Evolutionary conservation across 2,888 invertebrate species (phyloP).

Genomic region (Drosophila paramelanica): DNA sequence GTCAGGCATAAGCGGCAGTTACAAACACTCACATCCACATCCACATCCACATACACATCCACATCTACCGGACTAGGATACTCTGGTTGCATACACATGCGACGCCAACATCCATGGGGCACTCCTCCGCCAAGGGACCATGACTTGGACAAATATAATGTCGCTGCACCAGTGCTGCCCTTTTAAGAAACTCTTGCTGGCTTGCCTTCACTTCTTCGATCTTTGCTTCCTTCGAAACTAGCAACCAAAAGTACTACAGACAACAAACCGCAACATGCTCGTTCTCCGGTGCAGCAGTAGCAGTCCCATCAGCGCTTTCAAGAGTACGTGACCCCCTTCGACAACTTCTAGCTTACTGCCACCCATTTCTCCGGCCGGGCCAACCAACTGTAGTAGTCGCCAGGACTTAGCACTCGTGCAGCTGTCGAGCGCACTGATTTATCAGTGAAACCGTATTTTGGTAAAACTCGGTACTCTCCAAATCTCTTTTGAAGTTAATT

Average conservation of each 20-base stretch:
- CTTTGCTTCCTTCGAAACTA: constrained; percentile 37
- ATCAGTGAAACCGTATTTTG: constrained; percentile 62
- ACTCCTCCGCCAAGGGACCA: constrained; percentile 47
- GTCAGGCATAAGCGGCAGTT: constrained; percentile 68
- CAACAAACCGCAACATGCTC: constrained; percentile 58
- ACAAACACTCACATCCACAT: constrained; percentile 55
- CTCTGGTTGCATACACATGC: constrained; percentile 21
- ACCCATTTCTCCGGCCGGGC: constrained; percentile 16
- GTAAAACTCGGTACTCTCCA: constrained; percentile 53
- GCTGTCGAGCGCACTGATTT: constrained; percentile 69
- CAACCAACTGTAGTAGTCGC: constrained; percentile 19
- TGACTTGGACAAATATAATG: constrained; percentile 64
- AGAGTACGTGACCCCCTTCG: constrained; percentile 35
- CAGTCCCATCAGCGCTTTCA: constrained; percentile 1
- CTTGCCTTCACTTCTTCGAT: constrained; percentile 53
- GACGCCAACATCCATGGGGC: constrained; percentile 27
- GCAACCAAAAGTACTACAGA: constrained; percentile 36
- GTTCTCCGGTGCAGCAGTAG: constrained; percentile 21
- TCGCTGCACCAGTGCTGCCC: constrained; percentile 42
- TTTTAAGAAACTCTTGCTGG: constrained; percentile 47
- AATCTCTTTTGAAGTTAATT: constrained; percentile 75
- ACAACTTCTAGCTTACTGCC: constrained; percentile 1
- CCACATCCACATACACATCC: constrained; percentile 18
- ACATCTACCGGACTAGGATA: constrained; percentile 40
- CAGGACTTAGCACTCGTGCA: constrained; percentile 63